phyloP scores from a whole-genome alignment of 2,888 invertebrate genomes.

The Ormyrus thymus region DNA sequence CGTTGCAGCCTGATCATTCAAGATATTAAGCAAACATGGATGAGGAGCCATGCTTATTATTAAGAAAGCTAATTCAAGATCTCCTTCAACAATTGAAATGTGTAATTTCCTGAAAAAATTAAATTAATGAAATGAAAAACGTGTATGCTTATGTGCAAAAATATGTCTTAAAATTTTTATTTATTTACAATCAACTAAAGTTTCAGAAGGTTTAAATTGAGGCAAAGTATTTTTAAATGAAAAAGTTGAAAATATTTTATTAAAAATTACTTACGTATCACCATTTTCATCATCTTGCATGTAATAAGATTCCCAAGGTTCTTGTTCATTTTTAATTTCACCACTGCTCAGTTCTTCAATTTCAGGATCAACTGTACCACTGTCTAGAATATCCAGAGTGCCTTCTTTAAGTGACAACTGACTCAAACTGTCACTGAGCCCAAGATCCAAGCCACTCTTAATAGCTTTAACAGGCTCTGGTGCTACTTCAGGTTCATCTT shows the following conservation, averaged over 20 bases:
- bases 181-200: not conserved
- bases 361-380: constrained; percentile 39
- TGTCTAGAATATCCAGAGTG: constrained; percentile 59
- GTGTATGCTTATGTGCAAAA: too few species aligned
- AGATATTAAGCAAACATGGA: constrained; percentile 85
- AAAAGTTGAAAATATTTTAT: constrained; percentile 33
- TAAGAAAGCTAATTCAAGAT: constrained; percentile 83
- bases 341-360: constrained; percentile 25
- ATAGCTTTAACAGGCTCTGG: constrained; percentile 61
- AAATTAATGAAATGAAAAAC: too few species aligned
- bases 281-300: constrained; percentile 89
- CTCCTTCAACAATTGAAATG: constrained; percentile 87
- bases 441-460: constrained; percentile 82
- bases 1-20: constrained; percentile 87
- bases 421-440: constrained; percentile 80
- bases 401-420: constrained; percentile 77
- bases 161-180: not conserved
- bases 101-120: constrained; percentile 84
- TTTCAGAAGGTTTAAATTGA: not conserved
- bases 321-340: constrained; percentile 18
- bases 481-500: constrained; percentile 27
- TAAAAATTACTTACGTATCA: constrained; percentile 85
- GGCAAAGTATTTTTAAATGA: constrained; percentile 8
- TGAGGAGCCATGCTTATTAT: constrained; percentile 87
- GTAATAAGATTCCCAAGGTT: constrained; percentile 81